These are phyloP conservation scores for Acipenser transmontanus DNA, from an alignment of 2,797 vertebrate genomes.

Conservation along the genomic window DNA sequence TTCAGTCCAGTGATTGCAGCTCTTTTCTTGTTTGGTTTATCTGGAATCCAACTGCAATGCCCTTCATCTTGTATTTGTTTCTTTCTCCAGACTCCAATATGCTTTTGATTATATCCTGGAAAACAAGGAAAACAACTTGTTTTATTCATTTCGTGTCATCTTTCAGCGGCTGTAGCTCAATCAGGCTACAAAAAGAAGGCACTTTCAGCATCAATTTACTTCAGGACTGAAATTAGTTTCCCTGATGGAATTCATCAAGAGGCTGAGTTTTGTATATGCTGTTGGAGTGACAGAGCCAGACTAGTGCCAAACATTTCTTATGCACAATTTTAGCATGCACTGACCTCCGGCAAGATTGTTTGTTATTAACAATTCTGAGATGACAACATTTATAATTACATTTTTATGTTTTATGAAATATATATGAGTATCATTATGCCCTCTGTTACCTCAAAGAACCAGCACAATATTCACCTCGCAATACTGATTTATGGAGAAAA, in stretches of 20 bases:
- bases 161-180: constrained; percentile 3
- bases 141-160: not conserved
- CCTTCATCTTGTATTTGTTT: constrained; percentile 9
- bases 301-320: too few relatives aligned
- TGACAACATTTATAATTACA: too few relatives aligned
- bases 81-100: constrained; percentile 7
- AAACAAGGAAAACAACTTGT: not conserved
- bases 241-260: not conserved
- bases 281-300: too few relatives aligned
- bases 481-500: too few relatives aligned
- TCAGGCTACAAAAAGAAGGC: not conserved
- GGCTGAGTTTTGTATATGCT: too few relatives aligned
- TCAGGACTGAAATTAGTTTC: constrained; percentile 41
- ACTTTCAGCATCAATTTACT: constrained; percentile 1
- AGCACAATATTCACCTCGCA: too few relatives aligned
- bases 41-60: constrained; percentile 13
- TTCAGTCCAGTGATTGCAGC: constrained; percentile 13
- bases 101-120: constrained; percentile 9
- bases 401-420: too few relatives aligned
- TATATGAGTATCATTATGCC: too few relatives aligned
- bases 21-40: constrained; percentile 6
- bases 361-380: too few relatives aligned
- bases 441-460: too few relatives aligned
- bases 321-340: too few relatives aligned
- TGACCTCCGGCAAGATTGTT: too few relatives aligned